Evolutionary conservation across 2,113 vertebrate genomes (phyloP).

Genomic region (Pelecanus crispus): DNA sequence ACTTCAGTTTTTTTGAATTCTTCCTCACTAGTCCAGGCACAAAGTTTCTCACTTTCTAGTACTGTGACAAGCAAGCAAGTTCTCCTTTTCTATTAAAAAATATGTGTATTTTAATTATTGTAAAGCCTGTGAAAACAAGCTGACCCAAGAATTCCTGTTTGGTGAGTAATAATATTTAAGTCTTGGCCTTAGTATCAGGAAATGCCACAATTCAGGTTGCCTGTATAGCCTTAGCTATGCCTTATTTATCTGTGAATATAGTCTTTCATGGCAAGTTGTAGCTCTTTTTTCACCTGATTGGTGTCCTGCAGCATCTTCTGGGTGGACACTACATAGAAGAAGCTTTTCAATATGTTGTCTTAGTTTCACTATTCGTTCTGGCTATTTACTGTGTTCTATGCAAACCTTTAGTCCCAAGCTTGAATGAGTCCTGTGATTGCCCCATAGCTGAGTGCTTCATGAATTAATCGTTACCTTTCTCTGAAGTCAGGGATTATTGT

Average conservation of each 20-base stretch:
- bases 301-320: not conserved
- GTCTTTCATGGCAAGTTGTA: not conserved
- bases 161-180: not conserved
- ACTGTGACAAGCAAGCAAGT: not conserved
- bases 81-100: not conserved
- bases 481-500: not conserved
- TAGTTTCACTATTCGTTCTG: not conserved
- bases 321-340: not conserved
- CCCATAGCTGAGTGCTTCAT: not conserved
- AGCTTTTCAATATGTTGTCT: not conserved
- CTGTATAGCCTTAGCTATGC: not conserved
- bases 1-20: not conserved
- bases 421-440: not conserved
- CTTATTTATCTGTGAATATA: not conserved
- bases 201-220: not conserved
- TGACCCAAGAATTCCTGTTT: not conserved
- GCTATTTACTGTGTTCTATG: not conserved
- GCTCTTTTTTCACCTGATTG: not conserved
- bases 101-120: not conserved
- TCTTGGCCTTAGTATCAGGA: not conserved
- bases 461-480: not conserved
- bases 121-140: not conserved
- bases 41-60: not conserved
- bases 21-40: not conserved
- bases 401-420: not conserved